phyloP scores from a whole-genome alignment of 2,113 vertebrate genomes.

The Boulengerochromis microlepis region DNA sequence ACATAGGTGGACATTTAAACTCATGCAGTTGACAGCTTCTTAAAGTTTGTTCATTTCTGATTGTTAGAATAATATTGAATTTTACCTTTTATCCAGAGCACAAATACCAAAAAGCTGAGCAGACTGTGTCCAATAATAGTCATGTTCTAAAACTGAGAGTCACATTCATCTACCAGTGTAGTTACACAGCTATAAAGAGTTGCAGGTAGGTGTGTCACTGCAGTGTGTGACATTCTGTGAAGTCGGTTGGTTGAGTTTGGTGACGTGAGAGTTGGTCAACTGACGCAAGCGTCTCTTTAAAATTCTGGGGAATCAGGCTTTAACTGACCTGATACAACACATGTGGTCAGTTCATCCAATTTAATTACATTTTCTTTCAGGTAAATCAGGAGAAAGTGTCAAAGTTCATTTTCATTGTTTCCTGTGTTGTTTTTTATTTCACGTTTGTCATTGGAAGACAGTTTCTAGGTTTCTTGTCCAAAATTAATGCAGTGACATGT shows the following conservation, averaged over 20 bases:
- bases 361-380: background rate
- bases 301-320: background rate
- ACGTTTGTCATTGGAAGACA: accelerated
- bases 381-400: background rate
- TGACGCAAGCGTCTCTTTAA: accelerated
- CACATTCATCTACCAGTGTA: background rate
- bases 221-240: background rate
- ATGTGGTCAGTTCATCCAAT: background rate
- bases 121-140: background rate
- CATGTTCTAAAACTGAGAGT: background rate
- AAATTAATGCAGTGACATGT: background rate
- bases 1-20: background rate
- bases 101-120: background rate
- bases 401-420: background rate
- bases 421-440: background rate
- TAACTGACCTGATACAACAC: background rate
- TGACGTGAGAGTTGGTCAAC: background rate
- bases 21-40: accelerated
- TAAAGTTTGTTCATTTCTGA: background rate
- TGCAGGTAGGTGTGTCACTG: accelerated
- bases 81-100: background rate
- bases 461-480: background rate
- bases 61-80: accelerated
- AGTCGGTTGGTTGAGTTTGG: background rate
- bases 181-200: background rate